These are phyloP conservation scores for Chesias legatella DNA, from an alignment of 2,888 invertebrate species.

Conservation along the genomic window DNA sequence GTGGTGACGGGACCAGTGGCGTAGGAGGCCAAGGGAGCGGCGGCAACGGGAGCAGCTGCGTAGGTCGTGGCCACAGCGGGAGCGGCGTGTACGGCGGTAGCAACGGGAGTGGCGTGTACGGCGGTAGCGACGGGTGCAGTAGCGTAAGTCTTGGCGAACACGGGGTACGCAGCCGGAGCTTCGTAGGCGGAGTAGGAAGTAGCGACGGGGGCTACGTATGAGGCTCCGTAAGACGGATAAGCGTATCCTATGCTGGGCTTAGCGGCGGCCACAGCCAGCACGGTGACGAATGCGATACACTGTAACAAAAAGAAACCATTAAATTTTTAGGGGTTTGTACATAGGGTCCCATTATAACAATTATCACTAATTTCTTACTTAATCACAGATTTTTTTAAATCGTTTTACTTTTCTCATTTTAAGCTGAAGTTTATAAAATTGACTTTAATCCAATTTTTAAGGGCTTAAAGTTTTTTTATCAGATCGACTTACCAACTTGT, in stretches of 20 bases:
- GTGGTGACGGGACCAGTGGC: slow-evolving; percentile 1
- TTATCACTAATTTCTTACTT: no score
- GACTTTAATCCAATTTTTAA: no score
- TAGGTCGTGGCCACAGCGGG: slow-evolving; percentile 4
- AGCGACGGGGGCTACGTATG: slow-evolving; percentile 6
- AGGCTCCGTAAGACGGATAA: slow-evolving; percentile 6
- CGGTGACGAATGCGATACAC: slow-evolving; percentile 38
- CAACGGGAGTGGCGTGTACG: slow-evolving; percentile 8
- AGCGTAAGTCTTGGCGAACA: background rate
- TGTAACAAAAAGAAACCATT: slow-evolving; percentile 24
- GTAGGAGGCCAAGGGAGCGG: slow-evolving; percentile 2
- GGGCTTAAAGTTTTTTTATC: background rate
- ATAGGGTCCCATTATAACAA: no score
- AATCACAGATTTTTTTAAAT: no score
- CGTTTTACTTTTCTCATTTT: background rate
- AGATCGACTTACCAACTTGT: slow-evolving; percentile 36
- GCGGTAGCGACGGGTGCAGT: slow-evolving; percentile 2
- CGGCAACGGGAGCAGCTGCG: background rate
- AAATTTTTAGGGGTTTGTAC: no score
- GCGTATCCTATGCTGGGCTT: slow-evolving; percentile 34
- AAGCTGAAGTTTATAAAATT: background rate
- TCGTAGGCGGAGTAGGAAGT: slow-evolving; percentile 13
- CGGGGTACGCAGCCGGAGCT: slow-evolving; percentile 3
- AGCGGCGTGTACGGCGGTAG: background rate
- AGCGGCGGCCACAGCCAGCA: slow-evolving; percentile 54